Base-by-base conservation (phyloP, 2,888 invertebrate genomes). In the Chrysolina americana region DNA sequence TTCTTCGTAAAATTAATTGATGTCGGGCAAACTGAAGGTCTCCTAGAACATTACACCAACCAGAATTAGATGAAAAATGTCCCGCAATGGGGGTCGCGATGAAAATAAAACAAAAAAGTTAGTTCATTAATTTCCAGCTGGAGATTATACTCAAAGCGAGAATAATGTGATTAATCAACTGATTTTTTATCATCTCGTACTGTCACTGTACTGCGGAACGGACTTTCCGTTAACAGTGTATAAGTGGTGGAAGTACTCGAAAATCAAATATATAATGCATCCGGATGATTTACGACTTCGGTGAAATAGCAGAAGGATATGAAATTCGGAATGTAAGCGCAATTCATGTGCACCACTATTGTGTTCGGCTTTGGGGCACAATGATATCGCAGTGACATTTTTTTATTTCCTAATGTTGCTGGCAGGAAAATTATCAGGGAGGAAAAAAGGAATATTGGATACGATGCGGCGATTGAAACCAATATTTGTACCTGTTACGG, bases 131-230 rank as follows among this genome's bases (percentile, higher is more conserved):
- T 53, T 53, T 21, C 21, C 19, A 53, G 53, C 19, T 17, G 53
- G 19, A 21, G 53, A 11, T 53, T 53, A 53, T 53, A 19, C 53
- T 4, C 19, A 19, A 21, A 53, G 19, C 53, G 21, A 2, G 21
- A 11, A 21, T 53, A 17, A 21, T 53, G 53, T 53, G 53, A 53
- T 53, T 53, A 53, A 53, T 53, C 53, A 53, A 53, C 53, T 53
- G 53, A 53, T 21, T 53, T 53, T 53, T 11, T 21, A 53, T 21
- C 19, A 53, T 53, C 53, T 53, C 13, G 6, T 5, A 11, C 21
- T 13, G 53, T 53, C 21, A 21, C 13, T 53, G 53, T 5, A 0
- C 11, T 3, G 11, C 2, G 53, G 21, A 53, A 19, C 0, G 10
- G 19, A 21, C 36, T 53, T 53, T 17, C 21, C 13, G 21, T 53